Percentiles rank a stretch among this genome's conserved stretches.
Evolutionary conservation across 2,113 vertebrate species (phyloP).

Genomic region (Trogon melanurus): DNA sequence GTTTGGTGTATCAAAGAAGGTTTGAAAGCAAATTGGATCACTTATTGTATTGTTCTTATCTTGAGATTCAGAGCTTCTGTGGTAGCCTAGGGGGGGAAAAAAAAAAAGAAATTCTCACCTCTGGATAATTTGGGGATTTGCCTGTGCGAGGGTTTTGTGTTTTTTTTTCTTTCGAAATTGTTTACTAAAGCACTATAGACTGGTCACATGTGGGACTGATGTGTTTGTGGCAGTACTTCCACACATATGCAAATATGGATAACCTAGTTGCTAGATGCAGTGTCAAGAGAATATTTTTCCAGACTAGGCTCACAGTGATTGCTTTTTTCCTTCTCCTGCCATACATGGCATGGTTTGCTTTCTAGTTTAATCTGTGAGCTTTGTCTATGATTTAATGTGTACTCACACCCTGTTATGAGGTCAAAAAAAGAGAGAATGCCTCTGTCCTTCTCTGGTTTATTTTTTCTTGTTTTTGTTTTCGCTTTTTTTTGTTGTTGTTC

Average conservation of each 20-base stretch:
- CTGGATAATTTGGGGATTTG: not conserved
- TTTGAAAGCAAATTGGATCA: not conserved
- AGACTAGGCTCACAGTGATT: not conserved
- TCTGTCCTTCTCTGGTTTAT: not conserved
- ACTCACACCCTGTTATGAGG: not conserved
- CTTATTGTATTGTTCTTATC: not conserved
- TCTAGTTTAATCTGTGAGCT: not conserved
- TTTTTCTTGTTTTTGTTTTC: not conserved
- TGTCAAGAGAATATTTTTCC: not conserved
- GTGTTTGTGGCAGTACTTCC: not conserved
- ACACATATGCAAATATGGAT: not conserved
- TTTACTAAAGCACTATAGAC: not conserved
- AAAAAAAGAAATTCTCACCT: not conserved
- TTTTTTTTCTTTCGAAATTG: not conserved
- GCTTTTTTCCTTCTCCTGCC: not conserved
- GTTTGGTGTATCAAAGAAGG: not conserved
- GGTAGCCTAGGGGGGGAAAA: not conserved
- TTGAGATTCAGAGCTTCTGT: not conserved
- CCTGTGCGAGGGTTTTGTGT: not conserved
- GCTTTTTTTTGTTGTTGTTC: no score
- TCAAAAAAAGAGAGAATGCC: not conserved
- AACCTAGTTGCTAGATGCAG: not conserved
- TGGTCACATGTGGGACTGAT: not conserved
- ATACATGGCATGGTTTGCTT: not conserved
- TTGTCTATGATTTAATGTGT: not conserved